A percentile compares a stretch with the other conserved stretches of the same genome.
phyloP scores from a whole-genome alignment of 1,140 invertebrate species.

The Drosophila tani region DNA sequence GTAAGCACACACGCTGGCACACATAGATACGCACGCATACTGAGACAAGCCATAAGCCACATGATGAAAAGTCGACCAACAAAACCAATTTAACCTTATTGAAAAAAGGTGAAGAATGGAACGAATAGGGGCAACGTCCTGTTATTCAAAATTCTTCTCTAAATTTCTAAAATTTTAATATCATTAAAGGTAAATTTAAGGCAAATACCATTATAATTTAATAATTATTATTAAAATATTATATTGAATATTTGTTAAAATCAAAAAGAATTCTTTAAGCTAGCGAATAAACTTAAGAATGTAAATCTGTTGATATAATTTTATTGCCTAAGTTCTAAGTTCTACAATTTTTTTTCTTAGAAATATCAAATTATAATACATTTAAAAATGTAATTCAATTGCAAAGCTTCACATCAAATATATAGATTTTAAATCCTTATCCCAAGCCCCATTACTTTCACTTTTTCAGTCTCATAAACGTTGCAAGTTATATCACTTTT shows the following conservation, averaged over 20 bases:
- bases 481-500: conserved; percentile 17
- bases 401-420: neutral
- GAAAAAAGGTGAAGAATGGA: conserved; percentile 7
- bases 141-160: neutral
- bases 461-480: neutral
- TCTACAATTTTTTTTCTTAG: too few relatives aligned
- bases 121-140: neutral
- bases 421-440: neutral
- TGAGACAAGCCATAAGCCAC: conserved; percentile 23
- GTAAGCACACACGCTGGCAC: neutral
- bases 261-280: too few relatives aligned
- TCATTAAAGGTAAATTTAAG: neutral
- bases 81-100: conserved; percentile 25
- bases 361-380: too few relatives aligned
- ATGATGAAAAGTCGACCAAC: conserved; percentile 13
- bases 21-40: neutral
- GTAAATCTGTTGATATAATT: too few relatives aligned
- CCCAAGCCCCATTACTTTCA: conserved; percentile 6
- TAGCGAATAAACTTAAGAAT: too few relatives aligned
- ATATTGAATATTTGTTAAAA: too few relatives aligned
- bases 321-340: too few relatives aligned
- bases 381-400: neutral
- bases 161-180: neutral
- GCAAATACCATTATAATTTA: too few relatives aligned
- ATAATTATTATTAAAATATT: too few relatives aligned